phyloP scores from a whole-genome alignment of 2,797 vertebrate genomes.

The Lophura swinhoii region DNA sequence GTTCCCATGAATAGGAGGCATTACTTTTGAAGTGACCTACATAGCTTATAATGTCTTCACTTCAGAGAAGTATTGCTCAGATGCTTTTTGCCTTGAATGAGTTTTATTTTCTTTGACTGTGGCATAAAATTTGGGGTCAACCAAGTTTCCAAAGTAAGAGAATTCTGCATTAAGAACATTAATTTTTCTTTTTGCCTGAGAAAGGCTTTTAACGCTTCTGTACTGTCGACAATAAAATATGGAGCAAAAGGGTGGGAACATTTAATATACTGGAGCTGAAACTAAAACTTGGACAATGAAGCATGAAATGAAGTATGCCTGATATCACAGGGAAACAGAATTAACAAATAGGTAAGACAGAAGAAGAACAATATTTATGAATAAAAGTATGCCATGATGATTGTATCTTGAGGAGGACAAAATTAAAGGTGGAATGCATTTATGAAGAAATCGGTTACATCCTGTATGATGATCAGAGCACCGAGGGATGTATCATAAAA shows the following conservation, averaged over 20 bases:
- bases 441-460: conserved; percentile 19
- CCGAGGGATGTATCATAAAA: not conserved
- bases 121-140: conserved; percentile 23
- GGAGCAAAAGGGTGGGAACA: conserved; percentile 50
- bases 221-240: conserved; percentile 38
- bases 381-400: conserved; percentile 9
- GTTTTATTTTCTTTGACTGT: conserved; percentile 35
- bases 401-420: conserved; percentile 15
- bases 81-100: not conserved
- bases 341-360: conserved; percentile 63
- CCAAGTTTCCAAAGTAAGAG: conserved; percentile 39
- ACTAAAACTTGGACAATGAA: conserved; percentile 64
- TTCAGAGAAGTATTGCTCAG: not conserved
- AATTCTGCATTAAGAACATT: conserved; percentile 21
- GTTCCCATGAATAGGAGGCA: not conserved
- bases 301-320: conserved; percentile 72
- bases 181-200: conserved; percentile 15
- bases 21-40: not conserved
- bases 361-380: conserved; percentile 43
- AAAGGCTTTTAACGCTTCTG: conserved; percentile 53
- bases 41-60: not conserved
- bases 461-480: not conserved
- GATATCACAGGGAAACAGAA: conserved; percentile 53
- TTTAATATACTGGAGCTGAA: conserved; percentile 60
- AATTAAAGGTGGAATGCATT: not conserved